These are phyloP conservation scores for Radopholus similis DNA, from an alignment of 1,140 invertebrate genomes.

Conservation along the genomic window DNA sequence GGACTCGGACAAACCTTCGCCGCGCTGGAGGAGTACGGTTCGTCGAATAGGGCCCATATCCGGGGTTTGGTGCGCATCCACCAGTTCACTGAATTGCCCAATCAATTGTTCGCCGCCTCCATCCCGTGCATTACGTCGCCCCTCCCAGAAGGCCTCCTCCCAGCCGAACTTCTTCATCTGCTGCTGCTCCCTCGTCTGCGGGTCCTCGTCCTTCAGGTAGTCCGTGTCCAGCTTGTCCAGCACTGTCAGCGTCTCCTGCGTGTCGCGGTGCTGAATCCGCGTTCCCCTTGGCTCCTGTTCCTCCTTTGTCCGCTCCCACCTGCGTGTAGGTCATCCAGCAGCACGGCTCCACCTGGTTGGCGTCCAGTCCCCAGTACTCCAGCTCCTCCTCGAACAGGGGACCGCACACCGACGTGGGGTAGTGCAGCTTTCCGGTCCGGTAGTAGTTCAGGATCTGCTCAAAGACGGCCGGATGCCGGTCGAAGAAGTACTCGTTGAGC, in stretches of 20 bases:
- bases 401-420: constrained; percentile 74
- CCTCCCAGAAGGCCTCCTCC: constrained; percentile 70
- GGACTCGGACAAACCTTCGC: constrained; percentile 26
- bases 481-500: constrained; percentile 97
- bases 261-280: constrained; percentile 42
- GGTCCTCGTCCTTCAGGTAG: constrained; percentile 69
- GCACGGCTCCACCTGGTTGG: constrained; percentile 89
- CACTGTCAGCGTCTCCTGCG: constrained; percentile 80
- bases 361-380: constrained; percentile 90
- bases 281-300: background rate
- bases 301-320: constrained; percentile 12
- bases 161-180: constrained; percentile 76
- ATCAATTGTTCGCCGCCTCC: too few species aligned
- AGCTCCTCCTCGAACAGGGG: constrained; percentile 71
- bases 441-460: constrained; percentile 75
- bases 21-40: constrained; percentile 75
- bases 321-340: constrained; percentile 86
- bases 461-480: constrained; percentile 76
- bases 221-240: constrained; percentile 68
- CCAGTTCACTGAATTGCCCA: too few species aligned
- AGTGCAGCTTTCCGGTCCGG: constrained; percentile 61
- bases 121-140: too few species aligned
- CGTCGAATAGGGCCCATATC: constrained; percentile 84
- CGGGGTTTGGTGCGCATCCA: constrained; percentile 67
- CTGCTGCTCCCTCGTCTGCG: constrained; percentile 69